phyloP scores from a whole-genome alignment of 2,797 vertebrate species.

The Psittacula derbiana region DNA sequence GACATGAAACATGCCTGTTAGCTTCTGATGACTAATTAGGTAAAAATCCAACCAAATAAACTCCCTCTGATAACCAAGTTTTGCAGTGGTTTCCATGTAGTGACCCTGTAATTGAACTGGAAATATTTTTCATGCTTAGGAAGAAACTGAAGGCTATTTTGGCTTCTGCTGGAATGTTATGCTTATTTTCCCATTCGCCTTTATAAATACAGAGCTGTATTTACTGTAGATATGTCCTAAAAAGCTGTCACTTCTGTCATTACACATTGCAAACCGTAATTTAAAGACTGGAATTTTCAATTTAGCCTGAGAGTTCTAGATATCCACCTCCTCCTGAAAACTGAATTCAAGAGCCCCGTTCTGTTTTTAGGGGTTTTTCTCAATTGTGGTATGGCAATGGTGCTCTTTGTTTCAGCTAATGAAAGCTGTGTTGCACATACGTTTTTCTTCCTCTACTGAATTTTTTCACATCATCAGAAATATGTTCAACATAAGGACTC shows the following conservation, averaged over 20 bases:
- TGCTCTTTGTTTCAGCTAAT: neutral
- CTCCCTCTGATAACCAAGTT: neutral
- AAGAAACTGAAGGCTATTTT: neutral
- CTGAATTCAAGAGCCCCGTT: neutral
- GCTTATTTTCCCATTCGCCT: neutral
- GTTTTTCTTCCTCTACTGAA: neutral
- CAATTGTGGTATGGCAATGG: neutral
- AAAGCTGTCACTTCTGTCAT: neutral
- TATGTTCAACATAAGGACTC: neutral
- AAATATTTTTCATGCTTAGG: neutral
- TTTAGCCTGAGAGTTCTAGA: neutral
- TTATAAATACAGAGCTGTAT: neutral
- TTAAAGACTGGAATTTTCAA: neutral
- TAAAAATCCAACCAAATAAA: neutral
- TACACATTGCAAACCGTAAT: neutral
- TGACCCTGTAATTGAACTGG: neutral
- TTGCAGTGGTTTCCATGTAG: neutral
- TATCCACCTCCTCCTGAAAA: neutral
- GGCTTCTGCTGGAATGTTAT: neutral
- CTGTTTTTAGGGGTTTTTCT: neutral
- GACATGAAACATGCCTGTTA: neutral
- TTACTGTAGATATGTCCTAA: neutral
- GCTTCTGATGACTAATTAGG: neutral
- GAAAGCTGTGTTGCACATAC: neutral
- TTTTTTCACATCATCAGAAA: neutral